Conservation (phyloP, 2,797 vertebrate species). For the Pogonophryne albipinna region DNA sequence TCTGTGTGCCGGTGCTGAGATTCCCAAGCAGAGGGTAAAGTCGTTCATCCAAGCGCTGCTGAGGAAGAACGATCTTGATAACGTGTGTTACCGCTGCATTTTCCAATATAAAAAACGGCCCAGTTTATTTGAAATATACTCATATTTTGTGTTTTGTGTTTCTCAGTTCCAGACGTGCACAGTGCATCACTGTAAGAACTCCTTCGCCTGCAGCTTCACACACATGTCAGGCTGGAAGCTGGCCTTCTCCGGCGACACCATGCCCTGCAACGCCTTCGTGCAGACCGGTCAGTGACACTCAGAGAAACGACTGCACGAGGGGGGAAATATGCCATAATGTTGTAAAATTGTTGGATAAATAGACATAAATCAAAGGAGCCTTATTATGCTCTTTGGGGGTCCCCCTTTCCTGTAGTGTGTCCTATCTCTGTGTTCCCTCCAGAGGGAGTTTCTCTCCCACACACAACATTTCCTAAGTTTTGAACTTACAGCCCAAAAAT, state of each 20-base stretch:
- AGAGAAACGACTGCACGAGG: too few relatives aligned
- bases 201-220: slow-evolving; percentile 91
- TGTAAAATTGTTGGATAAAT: too few relatives aligned
- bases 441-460: too few relatives aligned
- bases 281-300: slow-evolving; percentile 87
- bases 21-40: slow-evolving; percentile 62
- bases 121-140: not conserved
- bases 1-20: slow-evolving; percentile 80
- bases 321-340: too few relatives aligned
- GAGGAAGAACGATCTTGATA: slow-evolving; percentile 81
- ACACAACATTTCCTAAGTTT: too few relatives aligned
- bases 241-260: slow-evolving; percentile 96
- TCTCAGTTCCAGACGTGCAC: slow-evolving; percentile 93
- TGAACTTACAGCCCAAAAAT: too few relatives aligned
- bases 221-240: slow-evolving; percentile 94
- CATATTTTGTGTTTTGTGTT: too few relatives aligned
- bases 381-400: too few relatives aligned
- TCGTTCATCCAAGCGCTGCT: slow-evolving; percentile 81
- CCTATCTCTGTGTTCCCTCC: too few relatives aligned
- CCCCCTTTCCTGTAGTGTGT: too few relatives aligned
- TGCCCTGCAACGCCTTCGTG: slow-evolving; percentile 92
- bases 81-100: slow-evolving; percentile 76
- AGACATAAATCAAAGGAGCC: too few relatives aligned
- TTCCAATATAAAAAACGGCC: too few relatives aligned
- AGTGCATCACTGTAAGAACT: slow-evolving; percentile 93